Base-by-base conservation (phyloP, 2,113 vertebrate genomes). In the Oostethus manadensis region DNA sequence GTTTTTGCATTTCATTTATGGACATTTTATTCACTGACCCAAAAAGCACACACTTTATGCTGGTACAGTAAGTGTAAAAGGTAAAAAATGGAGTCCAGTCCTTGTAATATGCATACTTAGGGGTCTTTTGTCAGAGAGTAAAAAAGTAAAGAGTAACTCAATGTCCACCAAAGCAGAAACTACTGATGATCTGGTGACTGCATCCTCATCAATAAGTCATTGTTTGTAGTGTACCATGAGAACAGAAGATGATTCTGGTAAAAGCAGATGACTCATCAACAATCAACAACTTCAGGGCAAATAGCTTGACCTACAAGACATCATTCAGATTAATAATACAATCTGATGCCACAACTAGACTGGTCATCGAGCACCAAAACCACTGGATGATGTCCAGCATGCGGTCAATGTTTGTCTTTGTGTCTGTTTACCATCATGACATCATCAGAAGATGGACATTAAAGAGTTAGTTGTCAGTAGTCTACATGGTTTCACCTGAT, bases 121-220 rank as follows among this genome's bases (percentile, higher is more conserved):
- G 23, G 20, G 26, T 18, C 62, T 1, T 58, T 50, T 45, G 1
- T 69, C 50, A 60, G 51, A 56, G 46, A 65, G 48, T 10, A 48
- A 48, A 21, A 46, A 0, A 10, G 8, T 9, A 18, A 21, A 22
- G 20, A 48, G 11, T 58, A 68, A 58, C 44, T 61, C 46, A 70
- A 21, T 68, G 40, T 49, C 46, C 42, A 18, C 66, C 14, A 46
- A 60, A 70, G 57, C 66, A 50, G 49, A 43, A 57, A 64, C 77
- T 74, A 22, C 70, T 75, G 84, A 75, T 49, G 64, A 56, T 70
- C 82, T 48, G 79, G 71, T 83, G 80, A 81, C 74, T 64, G 40
- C 54, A 48, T 38, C 60, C 51, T 82, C 73, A 84, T 86, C 78
- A 82, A 73, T 84, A 79, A 79, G 71, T 79, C 68, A 78, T 74